A percentile compares a stretch with the other conserved stretches of the same genome.
Conservation (phyloP, 2,888 invertebrate genomes). For the Drosophila aldrichi region DNA sequence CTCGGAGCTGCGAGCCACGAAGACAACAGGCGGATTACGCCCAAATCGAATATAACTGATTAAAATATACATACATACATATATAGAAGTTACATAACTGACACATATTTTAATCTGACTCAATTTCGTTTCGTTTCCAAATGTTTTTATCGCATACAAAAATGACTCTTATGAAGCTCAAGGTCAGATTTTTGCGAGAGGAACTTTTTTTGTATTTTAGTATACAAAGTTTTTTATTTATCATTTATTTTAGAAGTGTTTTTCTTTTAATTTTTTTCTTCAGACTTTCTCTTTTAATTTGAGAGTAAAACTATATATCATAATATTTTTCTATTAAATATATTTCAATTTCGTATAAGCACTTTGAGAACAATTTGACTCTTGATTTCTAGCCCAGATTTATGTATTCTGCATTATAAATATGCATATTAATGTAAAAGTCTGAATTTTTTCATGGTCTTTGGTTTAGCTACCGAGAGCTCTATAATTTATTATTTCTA, state of each 20-base stretch:
- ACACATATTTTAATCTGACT: slow-evolving; percentile 24
- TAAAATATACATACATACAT: not conserved
- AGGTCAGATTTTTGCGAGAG: slow-evolving; percentile 26
- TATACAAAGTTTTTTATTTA: slow-evolving; percentile 1
- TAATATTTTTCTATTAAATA: no score
- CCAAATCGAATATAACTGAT: not conserved
- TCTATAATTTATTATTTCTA: not conserved
- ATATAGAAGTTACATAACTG: slow-evolving; percentile 19
- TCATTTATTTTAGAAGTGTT: not conserved
- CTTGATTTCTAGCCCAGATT: no score
- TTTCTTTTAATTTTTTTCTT: not conserved
- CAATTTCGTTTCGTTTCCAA: slow-evolving; percentile 1
- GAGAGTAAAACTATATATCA: no score
- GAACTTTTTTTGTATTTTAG: slow-evolving; percentile 15
- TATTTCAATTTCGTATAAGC: no score
- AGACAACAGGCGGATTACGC: slow-evolving; percentile 83
- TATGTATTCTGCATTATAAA: not conserved
- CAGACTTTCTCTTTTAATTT: not conserved
- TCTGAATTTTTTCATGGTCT: not conserved
- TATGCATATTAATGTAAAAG: not conserved
- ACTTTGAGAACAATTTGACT: not conserved
- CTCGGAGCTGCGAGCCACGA: slow-evolving; percentile 84
- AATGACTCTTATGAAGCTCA: no score
- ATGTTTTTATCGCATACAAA: slow-evolving; percentile 11
- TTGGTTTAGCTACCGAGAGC: no score